Percentiles rank a stretch among this genome's conserved stretches.
Evolutionary conservation across 2,113 vertebrate genomes (phyloP).

Genomic region (Chionis minor): DNA sequence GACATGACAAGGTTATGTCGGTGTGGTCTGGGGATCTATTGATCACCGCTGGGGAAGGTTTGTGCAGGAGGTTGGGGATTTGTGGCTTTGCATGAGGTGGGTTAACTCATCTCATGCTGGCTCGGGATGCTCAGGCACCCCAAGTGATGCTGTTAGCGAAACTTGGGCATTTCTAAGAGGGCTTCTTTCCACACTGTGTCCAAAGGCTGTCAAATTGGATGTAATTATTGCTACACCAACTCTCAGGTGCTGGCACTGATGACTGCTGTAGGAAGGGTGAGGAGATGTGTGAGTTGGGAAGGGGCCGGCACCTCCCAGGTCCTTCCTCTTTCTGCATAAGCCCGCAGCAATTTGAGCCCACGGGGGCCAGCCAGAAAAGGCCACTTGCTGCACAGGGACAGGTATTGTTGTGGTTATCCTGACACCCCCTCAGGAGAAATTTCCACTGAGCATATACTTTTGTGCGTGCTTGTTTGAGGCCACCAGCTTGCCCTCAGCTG

Average conservation of each 20-base stretch:
- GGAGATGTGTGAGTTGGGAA: neutral
- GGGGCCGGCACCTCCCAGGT: neutral
- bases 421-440: neutral
- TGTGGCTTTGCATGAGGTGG: constrained; percentile 68
- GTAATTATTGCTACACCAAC: constrained; percentile 25
- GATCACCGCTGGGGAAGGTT: constrained; percentile 77
- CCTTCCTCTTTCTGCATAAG: neutral
- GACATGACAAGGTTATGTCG: constrained; percentile 82
- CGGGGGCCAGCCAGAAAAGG: neutral
- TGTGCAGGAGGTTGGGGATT: constrained; percentile 70
- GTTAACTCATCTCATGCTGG: constrained; percentile 55
- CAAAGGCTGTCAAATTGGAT: neutral
- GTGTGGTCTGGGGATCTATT: constrained; percentile 80
- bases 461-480: neutral
- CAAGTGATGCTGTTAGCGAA: neutral
- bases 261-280: no score
- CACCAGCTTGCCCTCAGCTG: neutral
- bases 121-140: neutral
- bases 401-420: neutral
- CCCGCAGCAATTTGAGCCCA: neutral
- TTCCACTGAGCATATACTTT: fast-evolving
- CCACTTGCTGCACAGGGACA: neutral
- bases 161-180: constrained; percentile 2
- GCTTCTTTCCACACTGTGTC: neutral
- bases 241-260: neutral